These are phyloP conservation scores for Darevskia mixta DNA, from an alignment of 2,797 vertebrate species.

Conservation along the genomic window DNA sequence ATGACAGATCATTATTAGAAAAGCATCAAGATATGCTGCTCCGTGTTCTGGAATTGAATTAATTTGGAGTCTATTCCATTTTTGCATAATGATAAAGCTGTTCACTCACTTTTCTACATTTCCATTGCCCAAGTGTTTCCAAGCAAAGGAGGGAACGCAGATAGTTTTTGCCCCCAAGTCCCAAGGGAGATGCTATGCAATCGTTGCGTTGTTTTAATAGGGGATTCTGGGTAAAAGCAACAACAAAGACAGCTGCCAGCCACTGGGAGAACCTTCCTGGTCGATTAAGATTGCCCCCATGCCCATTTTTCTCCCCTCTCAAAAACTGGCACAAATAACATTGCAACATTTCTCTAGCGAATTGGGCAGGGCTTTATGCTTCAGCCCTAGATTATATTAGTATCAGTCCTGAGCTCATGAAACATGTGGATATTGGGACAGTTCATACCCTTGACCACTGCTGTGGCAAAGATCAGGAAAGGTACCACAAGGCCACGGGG, in stretches of 20 bases:
- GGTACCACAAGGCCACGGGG: too few relatives aligned
- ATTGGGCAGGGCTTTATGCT: not conserved
- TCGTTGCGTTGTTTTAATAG: not conserved
- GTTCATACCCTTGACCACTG: too few relatives aligned
- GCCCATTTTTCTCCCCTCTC: not conserved
- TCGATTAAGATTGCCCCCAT: not conserved
- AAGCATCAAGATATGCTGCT: not conserved
- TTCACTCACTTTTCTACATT: slow-evolving; percentile 29
- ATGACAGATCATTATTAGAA: slow-evolving; percentile 10
- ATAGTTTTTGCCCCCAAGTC: not conserved
- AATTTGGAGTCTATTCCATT: not conserved
- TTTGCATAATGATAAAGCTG: slow-evolving; percentile 13
- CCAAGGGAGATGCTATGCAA: not conserved
- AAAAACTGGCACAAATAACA: not conserved
- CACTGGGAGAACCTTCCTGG: not conserved
- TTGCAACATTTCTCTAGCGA: not conserved
- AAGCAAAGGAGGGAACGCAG: not conserved
- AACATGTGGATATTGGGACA: too few relatives aligned
- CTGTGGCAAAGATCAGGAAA: too few relatives aligned
- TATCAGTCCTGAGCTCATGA: too few relatives aligned
- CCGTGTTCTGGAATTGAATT: slow-evolving; percentile 43
- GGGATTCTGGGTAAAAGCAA: not conserved
- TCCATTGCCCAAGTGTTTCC: slow-evolving; percentile 35
- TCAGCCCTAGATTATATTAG: not conserved
- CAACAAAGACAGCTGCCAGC: not conserved